phyloP scores from a whole-genome alignment of 2,888 invertebrate species.

The Axea sp. region DNA sequence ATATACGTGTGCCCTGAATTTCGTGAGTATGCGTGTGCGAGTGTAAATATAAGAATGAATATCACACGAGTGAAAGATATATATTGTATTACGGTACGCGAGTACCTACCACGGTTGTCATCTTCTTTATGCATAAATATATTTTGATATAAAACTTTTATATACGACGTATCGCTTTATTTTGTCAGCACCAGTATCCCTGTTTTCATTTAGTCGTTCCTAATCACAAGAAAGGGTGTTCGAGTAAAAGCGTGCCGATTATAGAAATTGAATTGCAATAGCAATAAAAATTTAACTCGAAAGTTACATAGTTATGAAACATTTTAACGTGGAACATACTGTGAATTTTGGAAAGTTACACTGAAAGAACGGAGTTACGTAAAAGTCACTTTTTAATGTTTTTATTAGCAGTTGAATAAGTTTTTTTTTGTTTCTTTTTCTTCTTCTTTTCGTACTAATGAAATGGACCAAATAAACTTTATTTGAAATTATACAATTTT shows the following conservation, averaged over 20 bases:
- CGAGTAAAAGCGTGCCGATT: slow-evolving; percentile 37
- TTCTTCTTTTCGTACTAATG: slow-evolving; percentile 31
- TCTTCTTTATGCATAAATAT: slow-evolving; percentile 78
- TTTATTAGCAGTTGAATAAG: slow-evolving; percentile 43
- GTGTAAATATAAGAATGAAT: slow-evolving; percentile 57
- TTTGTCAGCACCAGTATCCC: neutral
- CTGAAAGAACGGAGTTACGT: slow-evolving; percentile 44
- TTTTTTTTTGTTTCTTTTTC: slow-evolving; percentile 16
- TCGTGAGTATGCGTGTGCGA: slow-evolving; percentile 32
- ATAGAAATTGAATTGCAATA: slow-evolving; percentile 49
- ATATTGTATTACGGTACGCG: slow-evolving; percentile 69
- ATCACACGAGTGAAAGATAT: slow-evolving; percentile 66
- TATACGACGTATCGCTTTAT: slow-evolving; percentile 16
- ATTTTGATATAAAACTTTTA: slow-evolving; percentile 78
- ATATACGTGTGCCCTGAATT: slow-evolving; percentile 44
- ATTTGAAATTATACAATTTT: too few relatives aligned
- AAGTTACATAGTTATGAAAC: slow-evolving; percentile 54
- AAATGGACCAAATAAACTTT: slow-evolving; percentile 33
- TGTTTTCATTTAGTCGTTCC: neutral
- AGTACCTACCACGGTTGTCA: slow-evolving; percentile 75
- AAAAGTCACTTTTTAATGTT: slow-evolving; percentile 43
- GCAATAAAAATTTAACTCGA: slow-evolving; percentile 58
- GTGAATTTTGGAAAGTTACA: slow-evolving; percentile 63
- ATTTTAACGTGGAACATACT: slow-evolving; percentile 44
- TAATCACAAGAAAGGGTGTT: slow-evolving; percentile 11